A percentile compares a stretch with the other conserved stretches of the same genome.
These are phyloP conservation scores for Rhinolophus ferrumequinum DNA, from an alignment of 2,113 vertebrate species.

Conservation along the genomic window DNA sequence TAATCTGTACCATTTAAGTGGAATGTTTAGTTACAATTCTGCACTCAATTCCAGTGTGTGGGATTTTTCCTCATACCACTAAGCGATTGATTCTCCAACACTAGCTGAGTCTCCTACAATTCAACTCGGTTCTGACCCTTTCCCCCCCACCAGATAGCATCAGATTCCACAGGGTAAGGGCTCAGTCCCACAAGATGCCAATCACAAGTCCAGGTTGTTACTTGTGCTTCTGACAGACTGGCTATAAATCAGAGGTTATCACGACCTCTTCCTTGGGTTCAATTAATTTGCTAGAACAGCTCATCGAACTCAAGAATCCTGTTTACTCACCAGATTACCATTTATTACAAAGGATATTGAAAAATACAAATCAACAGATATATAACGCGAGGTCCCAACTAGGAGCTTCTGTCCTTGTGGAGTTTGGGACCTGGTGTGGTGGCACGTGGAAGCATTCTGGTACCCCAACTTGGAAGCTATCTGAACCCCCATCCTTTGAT, in stretches of 20 bases:
- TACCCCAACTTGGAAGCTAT: neutral
- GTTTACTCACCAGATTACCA: neutral
- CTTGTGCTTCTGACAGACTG: neutral
- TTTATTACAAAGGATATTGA: neutral
- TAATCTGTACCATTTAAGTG: neutral
- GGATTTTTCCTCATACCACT: neutral
- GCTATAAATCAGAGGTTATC: neutral
- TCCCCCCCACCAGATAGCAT: neutral
- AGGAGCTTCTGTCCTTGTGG: neutral
- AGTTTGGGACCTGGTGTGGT: neutral
- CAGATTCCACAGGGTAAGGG: neutral
- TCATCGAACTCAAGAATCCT: neutral
- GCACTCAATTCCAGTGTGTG: neutral
- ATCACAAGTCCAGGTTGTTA: neutral
- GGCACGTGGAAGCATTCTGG: neutral
- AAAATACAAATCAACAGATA: neutral
- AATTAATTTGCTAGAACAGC: neutral
- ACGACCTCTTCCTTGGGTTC: neutral
- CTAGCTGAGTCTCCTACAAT: neutral
- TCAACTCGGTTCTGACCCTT: neutral
- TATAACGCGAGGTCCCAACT: too few species aligned
- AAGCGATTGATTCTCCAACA: neutral
- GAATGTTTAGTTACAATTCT: neutral
- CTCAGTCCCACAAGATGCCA: neutral
- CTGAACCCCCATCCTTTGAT: neutral